phyloP scores from a whole-genome alignment of 37 sponge, comb jelly and placozoan species.

The Halichondria panicea region DNA sequence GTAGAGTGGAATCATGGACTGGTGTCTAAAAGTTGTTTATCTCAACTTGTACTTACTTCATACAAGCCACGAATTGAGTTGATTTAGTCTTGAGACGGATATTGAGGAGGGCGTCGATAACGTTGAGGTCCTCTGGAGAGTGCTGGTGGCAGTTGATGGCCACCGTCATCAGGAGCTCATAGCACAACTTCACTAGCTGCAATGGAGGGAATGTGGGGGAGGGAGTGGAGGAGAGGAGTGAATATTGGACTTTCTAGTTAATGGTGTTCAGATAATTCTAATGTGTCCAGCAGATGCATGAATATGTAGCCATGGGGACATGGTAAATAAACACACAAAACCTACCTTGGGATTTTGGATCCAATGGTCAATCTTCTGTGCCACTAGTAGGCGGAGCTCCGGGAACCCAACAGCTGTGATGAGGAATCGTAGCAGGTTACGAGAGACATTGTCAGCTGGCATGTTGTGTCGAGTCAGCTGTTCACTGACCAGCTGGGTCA shows the following conservation, averaged over 20 bases:
- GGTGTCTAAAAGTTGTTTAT: too few species aligned
- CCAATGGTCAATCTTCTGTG: constrained; percentile 81
- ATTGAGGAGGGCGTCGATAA: constrained; percentile 70
- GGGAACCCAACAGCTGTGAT: constrained; percentile 52
- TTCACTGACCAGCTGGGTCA: constrained; percentile 60
- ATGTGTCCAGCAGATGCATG: too few species aligned
- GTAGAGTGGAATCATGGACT: neutral
- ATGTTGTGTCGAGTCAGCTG: constrained; percentile 44
- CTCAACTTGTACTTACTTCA: constrained; percentile 46
- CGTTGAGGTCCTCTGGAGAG: constrained; percentile 73
- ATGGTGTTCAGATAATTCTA: too few species aligned
- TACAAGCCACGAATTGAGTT: constrained; percentile 85
- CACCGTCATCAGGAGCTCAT: constrained; percentile 65
- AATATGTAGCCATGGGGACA: neutral
- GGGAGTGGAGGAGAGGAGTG: neutral
- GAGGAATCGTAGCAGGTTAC: constrained; percentile 64
- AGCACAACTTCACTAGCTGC: constrained; percentile 59
- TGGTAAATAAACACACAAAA: neutral
- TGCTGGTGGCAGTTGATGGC: constrained; percentile 52
- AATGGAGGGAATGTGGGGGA: neutral
- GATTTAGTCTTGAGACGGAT: constrained; percentile 88
- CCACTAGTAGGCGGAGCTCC: constrained; percentile 57
- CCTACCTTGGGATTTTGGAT: constrained; percentile 84
- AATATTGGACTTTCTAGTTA: too few species aligned
- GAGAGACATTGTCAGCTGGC: constrained; percentile 49